Evolutionary conservation across 2,113 vertebrate genomes (phyloP), one percentile per base, ranked within the genome.

Genomic region (Ramphastos sulfuratus): DNA sequence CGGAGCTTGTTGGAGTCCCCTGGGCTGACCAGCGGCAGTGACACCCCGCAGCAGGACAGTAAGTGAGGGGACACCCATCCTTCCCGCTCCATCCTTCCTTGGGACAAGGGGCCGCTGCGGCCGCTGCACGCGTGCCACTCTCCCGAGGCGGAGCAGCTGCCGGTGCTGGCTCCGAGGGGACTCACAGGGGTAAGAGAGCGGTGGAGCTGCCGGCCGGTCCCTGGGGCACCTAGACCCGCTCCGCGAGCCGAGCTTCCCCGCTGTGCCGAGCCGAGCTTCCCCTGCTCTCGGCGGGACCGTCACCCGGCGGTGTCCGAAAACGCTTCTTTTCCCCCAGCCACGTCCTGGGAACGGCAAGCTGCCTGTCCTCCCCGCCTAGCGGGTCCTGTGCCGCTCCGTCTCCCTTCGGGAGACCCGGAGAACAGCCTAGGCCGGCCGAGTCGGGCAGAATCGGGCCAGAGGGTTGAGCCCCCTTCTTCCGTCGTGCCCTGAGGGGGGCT

Each of bases 11-110:
- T 99, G 97, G 99, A 99, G 96, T 99, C 99, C 35, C 99, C 99
- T 23, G 99, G 98, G n/a, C 97, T 99, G 95, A 99, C 98, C 95
- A 99, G 99, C 96, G 99, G 99, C 95, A 99, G 99, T 97, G 99
- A 99, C 98, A 99, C 99, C 10, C 98, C 98, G 88, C 99, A 99
- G 95, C 99, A 98, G 97, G 99, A 99, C 97, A 99, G 99, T 99
- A 98, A 99, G 99, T 99, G 96, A 24, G 30, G 39, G 71, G 39
- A 21, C 37, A 11, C 15, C 28, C 7, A 52, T 23, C 54, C 5
- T 12, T 39, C 11, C 7, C 7, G 3, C 28, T 10, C 39, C 16
- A 30, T 12, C 4, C 12, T 37, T 44, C 3, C 25, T 35, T 12
- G 25, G 72, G 13, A 14, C 46, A 19, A 46, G 70, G 75, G 48